Evolutionary conservation across 2,888 invertebrate genomes (phyloP).

Genomic region (Cordylochernes scorpioides): DNA sequence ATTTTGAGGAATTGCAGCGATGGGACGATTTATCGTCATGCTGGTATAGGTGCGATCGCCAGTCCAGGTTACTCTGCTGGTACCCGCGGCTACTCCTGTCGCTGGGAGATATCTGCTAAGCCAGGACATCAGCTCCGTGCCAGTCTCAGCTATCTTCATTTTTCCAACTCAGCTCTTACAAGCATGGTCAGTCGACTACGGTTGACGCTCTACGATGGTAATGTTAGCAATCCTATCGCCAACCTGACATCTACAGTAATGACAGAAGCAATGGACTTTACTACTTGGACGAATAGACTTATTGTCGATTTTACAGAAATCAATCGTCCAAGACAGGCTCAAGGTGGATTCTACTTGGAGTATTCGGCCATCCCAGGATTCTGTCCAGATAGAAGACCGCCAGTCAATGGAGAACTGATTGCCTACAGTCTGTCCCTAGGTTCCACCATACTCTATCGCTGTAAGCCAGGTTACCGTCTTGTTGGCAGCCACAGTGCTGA

Average conservation of each 20-base stretch:
- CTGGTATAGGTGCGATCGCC: conserved; percentile 6
- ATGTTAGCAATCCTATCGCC: conserved; percentile 2
- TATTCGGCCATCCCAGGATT: conserved; percentile 6
- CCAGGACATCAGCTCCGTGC: conserved; percentile 7
- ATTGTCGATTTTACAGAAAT: conserved; percentile 4
- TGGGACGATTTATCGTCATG: conserved; percentile 3
- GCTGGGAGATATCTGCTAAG: conserved; percentile 8
- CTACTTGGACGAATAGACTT: conserved; percentile 7
- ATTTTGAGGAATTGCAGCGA: conserved; percentile 6
- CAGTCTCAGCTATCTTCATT: conserved; percentile 4
- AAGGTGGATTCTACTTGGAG: conserved; percentile 7
- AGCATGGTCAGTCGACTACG: conserved; percentile 3
- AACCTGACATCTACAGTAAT: conserved; percentile 5
- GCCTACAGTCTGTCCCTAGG: conserved; percentile 6
- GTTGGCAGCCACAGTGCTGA: conserved; percentile 6
- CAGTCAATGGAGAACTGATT: conserved; percentile 8
- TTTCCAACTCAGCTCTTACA: conserved; percentile 4
- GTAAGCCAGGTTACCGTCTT: conserved; percentile 5
- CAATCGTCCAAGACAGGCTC: background rate
- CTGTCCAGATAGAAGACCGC: conserved; percentile 7
- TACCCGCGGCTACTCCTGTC: conserved; percentile 5
- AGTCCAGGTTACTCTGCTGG: conserved; percentile 9
- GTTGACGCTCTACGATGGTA: conserved; percentile 7
- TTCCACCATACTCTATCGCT: conserved; percentile 6
- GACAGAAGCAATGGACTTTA: conserved; percentile 5